phyloP scores from a whole-genome alignment of 1,140 invertebrate species.

The Neomicropteryx cornuta region DNA sequence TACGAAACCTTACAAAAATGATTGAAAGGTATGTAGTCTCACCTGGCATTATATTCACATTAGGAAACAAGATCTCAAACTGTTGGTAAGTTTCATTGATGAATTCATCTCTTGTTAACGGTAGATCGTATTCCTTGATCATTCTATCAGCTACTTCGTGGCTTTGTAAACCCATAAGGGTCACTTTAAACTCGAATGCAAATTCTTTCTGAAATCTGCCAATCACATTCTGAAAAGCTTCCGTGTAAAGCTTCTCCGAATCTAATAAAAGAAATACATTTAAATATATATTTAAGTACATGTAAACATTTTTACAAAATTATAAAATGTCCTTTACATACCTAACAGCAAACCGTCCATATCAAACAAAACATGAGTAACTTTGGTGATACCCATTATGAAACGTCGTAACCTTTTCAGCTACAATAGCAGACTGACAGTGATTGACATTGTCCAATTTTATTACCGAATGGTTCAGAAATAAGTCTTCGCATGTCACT shows the following conservation, averaged over 20 bases:
- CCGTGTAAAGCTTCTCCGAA: constrained; percentile 68
- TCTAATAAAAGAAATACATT: constrained; percentile 42
- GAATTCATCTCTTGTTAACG: constrained; percentile 59
- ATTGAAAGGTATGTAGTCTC: too few species aligned
- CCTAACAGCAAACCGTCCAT: constrained; percentile 37
- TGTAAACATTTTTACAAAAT: background rate
- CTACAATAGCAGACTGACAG: background rate
- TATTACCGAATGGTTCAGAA: too few species aligned
- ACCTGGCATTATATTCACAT: constrained; percentile 55
- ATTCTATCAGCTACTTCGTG: constrained; percentile 46
- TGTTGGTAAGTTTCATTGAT: constrained; percentile 25
- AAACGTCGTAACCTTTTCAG: background rate
- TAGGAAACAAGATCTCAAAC: constrained; percentile 47
- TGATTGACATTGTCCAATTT: background rate
- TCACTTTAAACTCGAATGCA: constrained; percentile 63
- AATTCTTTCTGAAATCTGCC: constrained; percentile 58
- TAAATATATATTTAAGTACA: background rate
- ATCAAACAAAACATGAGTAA: constrained; percentile 36
- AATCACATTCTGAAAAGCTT: constrained; percentile 56
- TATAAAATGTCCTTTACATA: constrained; percentile 16
- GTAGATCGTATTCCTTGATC: constrained; percentile 54
- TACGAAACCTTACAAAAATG: too few species aligned
- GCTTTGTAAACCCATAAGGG: constrained; percentile 63
- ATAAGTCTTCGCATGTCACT: background rate
- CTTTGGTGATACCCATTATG: constrained; percentile 24